A percentile compares a stretch with the other conserved stretches of the same genome.
Conservation (phyloP, 2,797 vertebrate genomes). For the Pipistrellus kuhlii region DNA sequence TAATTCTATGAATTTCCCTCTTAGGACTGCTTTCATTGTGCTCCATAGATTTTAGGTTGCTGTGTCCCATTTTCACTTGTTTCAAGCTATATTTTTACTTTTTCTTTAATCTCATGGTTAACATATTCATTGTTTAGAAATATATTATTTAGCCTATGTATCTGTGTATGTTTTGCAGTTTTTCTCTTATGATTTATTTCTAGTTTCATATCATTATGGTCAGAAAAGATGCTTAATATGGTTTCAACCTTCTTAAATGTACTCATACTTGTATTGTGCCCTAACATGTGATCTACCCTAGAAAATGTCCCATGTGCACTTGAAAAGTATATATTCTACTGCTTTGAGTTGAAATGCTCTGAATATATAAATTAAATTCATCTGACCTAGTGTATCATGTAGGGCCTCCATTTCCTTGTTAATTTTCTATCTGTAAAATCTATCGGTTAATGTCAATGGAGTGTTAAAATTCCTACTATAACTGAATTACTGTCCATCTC, state of each 20-base stretch:
- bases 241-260: neutral
- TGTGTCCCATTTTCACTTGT: neutral
- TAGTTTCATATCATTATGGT: neutral
- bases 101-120: neutral
- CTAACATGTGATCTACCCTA: neutral
- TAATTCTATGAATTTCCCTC: neutral
- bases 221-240: neutral
- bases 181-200: neutral
- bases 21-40: neutral
- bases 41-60: neutral
- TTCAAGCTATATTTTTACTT: neutral
- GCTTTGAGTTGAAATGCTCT: neutral
- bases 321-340: neutral
- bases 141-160: neutral
- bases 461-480: too few relatives aligned
- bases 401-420: too few relatives aligned
- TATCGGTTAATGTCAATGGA: too few relatives aligned
- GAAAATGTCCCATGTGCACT: neutral
- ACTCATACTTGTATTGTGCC: neutral
- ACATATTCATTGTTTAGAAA: neutral
- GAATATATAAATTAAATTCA: neutral
- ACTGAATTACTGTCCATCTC: too few relatives aligned
- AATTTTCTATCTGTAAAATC: too few relatives aligned
- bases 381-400: neutral
- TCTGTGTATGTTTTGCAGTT: neutral